Evolutionary conservation across 2,888 invertebrate species (phyloP).

Genomic region (Mesorhabditis spiculigera): DNA sequence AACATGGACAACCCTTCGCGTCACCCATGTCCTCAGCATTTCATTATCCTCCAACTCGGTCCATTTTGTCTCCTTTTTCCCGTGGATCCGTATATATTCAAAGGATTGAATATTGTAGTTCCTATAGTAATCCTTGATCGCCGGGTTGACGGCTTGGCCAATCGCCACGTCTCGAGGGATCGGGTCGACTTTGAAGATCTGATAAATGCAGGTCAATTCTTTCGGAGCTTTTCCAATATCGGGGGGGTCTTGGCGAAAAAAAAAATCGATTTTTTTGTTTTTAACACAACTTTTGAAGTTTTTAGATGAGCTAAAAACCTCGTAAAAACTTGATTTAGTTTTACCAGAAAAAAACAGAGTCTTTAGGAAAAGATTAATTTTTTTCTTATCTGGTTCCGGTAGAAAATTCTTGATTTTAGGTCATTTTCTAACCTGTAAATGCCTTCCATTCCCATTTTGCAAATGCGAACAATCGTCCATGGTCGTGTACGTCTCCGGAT

Average conservation of each 20-base stretch:
- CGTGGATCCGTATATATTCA: slow-evolving; percentile 38
- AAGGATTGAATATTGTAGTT: slow-evolving; percentile 46
- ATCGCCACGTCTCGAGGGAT: slow-evolving; percentile 18
- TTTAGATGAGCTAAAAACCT: too few species aligned
- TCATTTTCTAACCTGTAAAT: slow-evolving; percentile 19
- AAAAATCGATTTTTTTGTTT: too few species aligned
- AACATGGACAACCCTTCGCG: slow-evolving; percentile 22
- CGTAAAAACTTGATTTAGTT: too few species aligned
- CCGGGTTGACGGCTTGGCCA: slow-evolving; percentile 31
- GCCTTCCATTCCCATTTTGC: slow-evolving; percentile 20
- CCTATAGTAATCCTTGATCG: slow-evolving; percentile 48
- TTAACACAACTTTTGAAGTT: too few species aligned
- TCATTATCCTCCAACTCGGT: slow-evolving; percentile 39
- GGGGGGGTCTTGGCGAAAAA: too few species aligned
- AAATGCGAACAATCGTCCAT: slow-evolving; percentile 30
- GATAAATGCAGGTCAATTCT: neutral
- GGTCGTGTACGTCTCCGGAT: slow-evolving; percentile 28
- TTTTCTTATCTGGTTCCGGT: too few species aligned
- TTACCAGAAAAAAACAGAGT: too few species aligned
- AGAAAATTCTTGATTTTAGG: too few species aligned
- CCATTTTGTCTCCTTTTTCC: slow-evolving; percentile 44
- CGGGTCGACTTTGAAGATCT: slow-evolving; percentile 35
- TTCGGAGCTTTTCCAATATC: too few species aligned
- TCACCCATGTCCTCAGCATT: slow-evolving; percentile 41
- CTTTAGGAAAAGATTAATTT: too few species aligned